phyloP scores from a whole-genome alignment of 2,113 vertebrate genomes.

The Todiramphus saurophagus region DNA sequence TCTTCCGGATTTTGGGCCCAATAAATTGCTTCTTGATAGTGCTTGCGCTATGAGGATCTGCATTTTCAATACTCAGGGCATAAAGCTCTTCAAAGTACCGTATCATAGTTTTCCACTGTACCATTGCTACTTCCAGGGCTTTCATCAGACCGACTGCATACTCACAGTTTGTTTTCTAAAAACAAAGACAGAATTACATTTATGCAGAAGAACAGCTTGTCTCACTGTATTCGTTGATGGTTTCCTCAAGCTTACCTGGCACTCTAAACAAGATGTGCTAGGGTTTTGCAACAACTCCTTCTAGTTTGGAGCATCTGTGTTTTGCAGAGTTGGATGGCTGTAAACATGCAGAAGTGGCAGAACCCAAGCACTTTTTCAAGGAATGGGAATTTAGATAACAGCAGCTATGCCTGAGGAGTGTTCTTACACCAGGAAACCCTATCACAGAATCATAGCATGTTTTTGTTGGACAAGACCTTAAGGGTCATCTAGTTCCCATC shows the following conservation, averaged over 20 bases:
- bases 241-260: neutral
- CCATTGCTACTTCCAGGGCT: constrained; percentile 72
- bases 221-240: neutral
- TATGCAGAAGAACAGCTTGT: neutral
- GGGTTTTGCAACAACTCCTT: neutral
- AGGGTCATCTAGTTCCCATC: neutral
- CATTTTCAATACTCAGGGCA: constrained; percentile 67
- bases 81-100: constrained; percentile 75
- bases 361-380: neutral
- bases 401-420: neutral
- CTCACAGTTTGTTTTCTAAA: constrained; percentile 76
- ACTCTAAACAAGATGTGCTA: neutral
- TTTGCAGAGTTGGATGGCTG: neutral
- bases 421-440: neutral
- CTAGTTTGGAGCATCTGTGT: neutral
- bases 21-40: constrained; percentile 77
- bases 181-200: constrained; percentile 8
- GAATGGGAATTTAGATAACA: neutral
- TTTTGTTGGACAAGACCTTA: neutral
- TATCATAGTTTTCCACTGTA: constrained; percentile 76
- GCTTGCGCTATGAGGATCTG: constrained; percentile 74
- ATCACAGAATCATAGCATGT: neutral
- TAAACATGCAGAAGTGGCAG: neutral
- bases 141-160: constrained; percentile 63
- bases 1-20: constrained; percentile 63